Conservation (phyloP, 1,140 invertebrate genomes). For the Cherax destructor region DNA sequence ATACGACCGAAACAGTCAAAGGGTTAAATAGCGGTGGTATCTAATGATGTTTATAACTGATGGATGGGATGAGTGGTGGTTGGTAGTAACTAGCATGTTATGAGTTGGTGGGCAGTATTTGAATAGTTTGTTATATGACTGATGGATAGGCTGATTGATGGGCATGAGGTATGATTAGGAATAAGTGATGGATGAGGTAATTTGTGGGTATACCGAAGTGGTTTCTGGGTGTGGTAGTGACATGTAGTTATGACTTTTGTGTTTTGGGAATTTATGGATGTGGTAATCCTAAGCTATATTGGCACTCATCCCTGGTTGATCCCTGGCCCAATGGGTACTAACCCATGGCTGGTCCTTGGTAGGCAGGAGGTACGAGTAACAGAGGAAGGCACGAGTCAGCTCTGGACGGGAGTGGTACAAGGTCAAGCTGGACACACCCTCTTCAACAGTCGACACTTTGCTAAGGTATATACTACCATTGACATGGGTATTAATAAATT, state of each 20-base stretch:
- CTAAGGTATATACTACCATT: slow-evolving; percentile 17
- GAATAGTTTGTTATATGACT: no score
- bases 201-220: no score
- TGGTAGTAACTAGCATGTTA: no score
- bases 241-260: not conserved
- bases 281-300: not conserved
- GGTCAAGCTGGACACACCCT: slow-evolving; percentile 14
- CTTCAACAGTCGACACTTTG: slow-evolving; percentile 50
- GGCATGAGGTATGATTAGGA: not conserved
- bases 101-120: no score
- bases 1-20: no score
- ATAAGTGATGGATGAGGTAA: not conserved
- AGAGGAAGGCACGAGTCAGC: not conserved
- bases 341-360: slow-evolving; percentile 8
- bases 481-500: no score
- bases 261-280: not conserved
- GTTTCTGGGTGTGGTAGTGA: not conserved
- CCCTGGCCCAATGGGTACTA: not conserved
- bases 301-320: not conserved
- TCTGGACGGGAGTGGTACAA: slow-evolving; percentile 43
- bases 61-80: no score
- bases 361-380: slow-evolving; percentile 53
- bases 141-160: not conserved
- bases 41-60: no score
- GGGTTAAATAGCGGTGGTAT: no score